phyloP scores from a whole-genome alignment of 1,140 invertebrate species.

The Papilio glaucus region DNA sequence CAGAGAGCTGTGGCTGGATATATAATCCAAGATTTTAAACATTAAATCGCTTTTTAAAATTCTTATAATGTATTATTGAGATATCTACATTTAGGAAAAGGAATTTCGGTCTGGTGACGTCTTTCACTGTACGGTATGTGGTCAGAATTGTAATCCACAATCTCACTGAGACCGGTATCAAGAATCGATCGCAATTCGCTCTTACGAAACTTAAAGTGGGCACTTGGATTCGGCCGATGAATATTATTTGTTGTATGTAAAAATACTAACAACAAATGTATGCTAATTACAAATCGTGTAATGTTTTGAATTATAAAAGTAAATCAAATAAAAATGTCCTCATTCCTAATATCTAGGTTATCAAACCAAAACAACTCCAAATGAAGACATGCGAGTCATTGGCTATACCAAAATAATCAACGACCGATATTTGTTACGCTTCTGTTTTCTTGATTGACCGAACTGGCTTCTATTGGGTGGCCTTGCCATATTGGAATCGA shows the following conservation, averaged over 20 bases:
- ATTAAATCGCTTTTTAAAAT: neutral
- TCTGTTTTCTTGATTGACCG: conserved; percentile 17
- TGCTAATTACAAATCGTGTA: no score
- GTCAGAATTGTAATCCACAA: neutral
- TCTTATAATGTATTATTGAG: neutral
- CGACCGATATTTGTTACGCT: conserved; percentile 5
- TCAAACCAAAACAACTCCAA: conserved; percentile 16
- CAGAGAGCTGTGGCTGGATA: no score
- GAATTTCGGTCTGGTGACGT: neutral
- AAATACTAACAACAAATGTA: no score
- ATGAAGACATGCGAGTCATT: neutral
- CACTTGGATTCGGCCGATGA: neutral
- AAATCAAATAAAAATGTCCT: conserved; percentile 6
- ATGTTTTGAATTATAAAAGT: neutral
- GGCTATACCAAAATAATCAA: conserved; percentile 15
- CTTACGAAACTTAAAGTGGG: neutral
- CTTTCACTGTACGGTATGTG: neutral
- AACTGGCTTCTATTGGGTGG: neutral
- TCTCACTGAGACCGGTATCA: neutral
- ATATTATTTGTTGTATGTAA: no score
- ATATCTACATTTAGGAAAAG: neutral
- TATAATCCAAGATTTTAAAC: no score
- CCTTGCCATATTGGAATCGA: neutral
- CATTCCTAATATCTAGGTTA: conserved; percentile 16
- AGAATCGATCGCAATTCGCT: neutral